Evolutionary conservation across 2,797 vertebrate genomes (phyloP), one percentile per base, ranked within the genome.

Genomic region (Darevskia nairensis): DNA sequence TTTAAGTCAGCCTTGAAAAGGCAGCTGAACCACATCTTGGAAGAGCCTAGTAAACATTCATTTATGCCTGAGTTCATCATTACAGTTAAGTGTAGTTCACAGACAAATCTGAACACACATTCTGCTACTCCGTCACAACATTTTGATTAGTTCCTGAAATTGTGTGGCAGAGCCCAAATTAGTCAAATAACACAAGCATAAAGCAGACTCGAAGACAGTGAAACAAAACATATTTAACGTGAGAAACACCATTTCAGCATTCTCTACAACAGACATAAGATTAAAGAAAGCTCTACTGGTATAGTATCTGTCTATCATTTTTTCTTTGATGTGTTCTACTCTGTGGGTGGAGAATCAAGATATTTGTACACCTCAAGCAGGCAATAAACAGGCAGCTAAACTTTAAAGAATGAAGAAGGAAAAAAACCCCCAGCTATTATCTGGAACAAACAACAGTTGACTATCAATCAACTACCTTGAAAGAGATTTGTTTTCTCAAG

Each of bases 321-420:
- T 59, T 23, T 25, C 89, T 94, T 92, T 93, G 91, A 94, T 92
- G 91, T 90, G 74, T 87, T 92, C 78, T 91, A 91, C 86, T 88
- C 79, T 77, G 79, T 90, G 88, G 91, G 91, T 90, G 90, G 74
- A 82, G 85, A 91, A 89, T 71, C 78, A 82, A 90, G 35, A 77
- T 88, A 71, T 29, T 44, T 17, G n/a, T 55, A 82, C 11, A 69
- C 15, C 91, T 89, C 46, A 88, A 92, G 72, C 86, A 93, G 66
- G 90, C 25, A 66, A 21, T 55, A 93, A 55, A 15, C 50, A 55
- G 50, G 13, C 50, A 55, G 50, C 13, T 55, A 92, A n/a, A n/a
- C n/a, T n/a, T n/a, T n/a, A n/a, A 11, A 83, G 32, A 75, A 21
- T 87, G 92, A 88, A 94, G 5, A 61, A 94, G 87, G 94, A 1